Evolutionary conservation across 2,113 vertebrate species (phyloP).

Genomic region (Todiramphus chloris): DNA sequence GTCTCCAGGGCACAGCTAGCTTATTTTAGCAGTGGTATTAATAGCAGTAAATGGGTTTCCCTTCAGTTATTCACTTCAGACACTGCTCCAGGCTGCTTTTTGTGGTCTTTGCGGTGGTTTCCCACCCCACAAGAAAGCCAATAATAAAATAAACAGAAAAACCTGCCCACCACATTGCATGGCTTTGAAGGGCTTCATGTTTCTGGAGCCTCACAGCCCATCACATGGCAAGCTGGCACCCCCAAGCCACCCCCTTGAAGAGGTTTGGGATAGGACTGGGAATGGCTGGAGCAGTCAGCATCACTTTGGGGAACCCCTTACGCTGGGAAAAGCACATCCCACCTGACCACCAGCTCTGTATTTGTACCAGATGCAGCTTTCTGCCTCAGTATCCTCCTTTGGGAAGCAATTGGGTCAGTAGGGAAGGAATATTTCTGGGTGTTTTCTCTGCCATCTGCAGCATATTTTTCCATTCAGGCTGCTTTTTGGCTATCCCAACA

Average conservation of each 20-base stretch:
- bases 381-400: neutral
- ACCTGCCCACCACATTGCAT: neutral
- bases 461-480: neutral
- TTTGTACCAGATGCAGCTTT: neutral
- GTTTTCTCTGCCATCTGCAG: neutral
- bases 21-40: slow-evolving; percentile 25
- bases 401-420: accelerated
- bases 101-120: slow-evolving; percentile 1
- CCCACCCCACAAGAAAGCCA: neutral
- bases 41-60: slow-evolving; percentile 45
- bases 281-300: neutral
- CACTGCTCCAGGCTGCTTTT: neutral
- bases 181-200: neutral
- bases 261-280: neutral
- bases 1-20: neutral
- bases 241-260: neutral
- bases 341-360: neutral
- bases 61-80: slow-evolving; percentile 24
- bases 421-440: neutral
- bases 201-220: neutral
- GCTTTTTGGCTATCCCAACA: neutral
- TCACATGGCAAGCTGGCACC: accelerated
- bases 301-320: neutral
- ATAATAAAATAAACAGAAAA: slow-evolving; percentile 24
- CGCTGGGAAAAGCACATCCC: neutral